Base-by-base conservation (phyloP, 2,888 invertebrate species). In the Chouioia cunea region DNA sequence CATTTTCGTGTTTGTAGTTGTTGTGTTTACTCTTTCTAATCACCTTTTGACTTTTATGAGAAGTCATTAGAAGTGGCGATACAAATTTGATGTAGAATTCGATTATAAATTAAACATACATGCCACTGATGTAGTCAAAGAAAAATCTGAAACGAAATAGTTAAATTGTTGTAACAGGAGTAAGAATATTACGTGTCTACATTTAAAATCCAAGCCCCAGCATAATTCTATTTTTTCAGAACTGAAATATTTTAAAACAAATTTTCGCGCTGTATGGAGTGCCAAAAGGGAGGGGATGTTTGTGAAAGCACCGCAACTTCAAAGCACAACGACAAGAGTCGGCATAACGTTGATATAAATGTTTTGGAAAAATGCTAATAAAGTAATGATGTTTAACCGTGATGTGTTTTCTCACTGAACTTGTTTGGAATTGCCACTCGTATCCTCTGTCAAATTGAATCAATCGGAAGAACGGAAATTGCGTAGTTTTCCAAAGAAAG, bases 301-400 rank as follows among this genome's bases (percentile, higher is more conserved):
- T 22, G 18, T 36, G 12, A 8, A n/a, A 46, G 56, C 48, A 4
- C 20, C 36, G 27, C 20, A 16, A 43, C 56, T 27, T 58, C 65
- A 50, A 50, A 65, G 18, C 50, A 43, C n/a, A 22, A 18, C 8
- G 2, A 64, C 15, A 50, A 22, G 18, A 57, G 54, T 10, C 14
- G 43, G 20, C 36, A 47, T 50, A 43, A 58, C 3, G 22, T 50
- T 58, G 50, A 57, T 43, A 43, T 16, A 48, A 54, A 47, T 15
- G 53, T 15, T 58, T 47, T 36, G 48, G 46, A 57, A 56, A 46
- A 65, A 56, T 23, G 44, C 52, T 59, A 22, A 59, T 50, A 36
- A 44, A 27, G 43, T 66, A 66, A 66, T 66, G 59, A 59, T 46
- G 59, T 52, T 59, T 53, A 59, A 27, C 52, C 44, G 18, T 46